Percentiles rank a stretch among this genome's conserved stretches.
These are phyloP conservation scores for Drosophila merina DNA, from an alignment of 2,888 invertebrate genomes.

Conservation along the genomic window DNA sequence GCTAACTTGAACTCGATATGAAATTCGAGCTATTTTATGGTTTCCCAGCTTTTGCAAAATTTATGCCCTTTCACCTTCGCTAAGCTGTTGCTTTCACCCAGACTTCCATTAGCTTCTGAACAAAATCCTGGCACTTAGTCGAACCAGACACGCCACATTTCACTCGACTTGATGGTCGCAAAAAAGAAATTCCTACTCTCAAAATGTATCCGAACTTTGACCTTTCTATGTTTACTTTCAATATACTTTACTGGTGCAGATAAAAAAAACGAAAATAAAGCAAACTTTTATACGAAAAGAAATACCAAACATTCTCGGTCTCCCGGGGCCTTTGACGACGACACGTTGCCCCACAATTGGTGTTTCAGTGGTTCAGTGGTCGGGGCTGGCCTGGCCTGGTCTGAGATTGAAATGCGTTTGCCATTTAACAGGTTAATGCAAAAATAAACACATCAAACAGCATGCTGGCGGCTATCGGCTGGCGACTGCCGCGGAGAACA, in stretches of 20 bases:
- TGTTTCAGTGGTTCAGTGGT: not conserved
- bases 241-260: slow-evolving; percentile 37
- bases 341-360: slow-evolving; percentile 68
- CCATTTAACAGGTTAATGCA: slow-evolving; percentile 61
- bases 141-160: slow-evolving; percentile 24
- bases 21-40: slow-evolving; percentile 14
- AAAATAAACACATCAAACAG: slow-evolving; percentile 66
- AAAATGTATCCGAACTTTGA: slow-evolving; percentile 39
- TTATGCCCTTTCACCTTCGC: slow-evolving; percentile 24
- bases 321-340: slow-evolving; percentile 44
- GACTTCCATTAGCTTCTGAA: slow-evolving; percentile 25
- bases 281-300: slow-evolving; percentile 21
- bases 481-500: slow-evolving; percentile 3
- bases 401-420: slow-evolving; percentile 63
- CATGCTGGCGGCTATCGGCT: slow-evolving; percentile 9
- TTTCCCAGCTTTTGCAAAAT: not conserved
- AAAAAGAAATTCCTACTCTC: slow-evolving; percentile 4
- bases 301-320: slow-evolving; percentile 7
- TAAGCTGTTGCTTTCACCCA: slow-evolving; percentile 31
- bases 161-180: slow-evolving; percentile 6
- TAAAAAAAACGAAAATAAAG: slow-evolving; percentile 6
- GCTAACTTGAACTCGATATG: not conserved
- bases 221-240: slow-evolving; percentile 61
- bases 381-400: too few species aligned
- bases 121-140: slow-evolving; percentile 29